These are phyloP conservation scores for Drosophila chauvacae DNA, from an alignment of 1,140 invertebrate species.

Conservation along the genomic window DNA sequence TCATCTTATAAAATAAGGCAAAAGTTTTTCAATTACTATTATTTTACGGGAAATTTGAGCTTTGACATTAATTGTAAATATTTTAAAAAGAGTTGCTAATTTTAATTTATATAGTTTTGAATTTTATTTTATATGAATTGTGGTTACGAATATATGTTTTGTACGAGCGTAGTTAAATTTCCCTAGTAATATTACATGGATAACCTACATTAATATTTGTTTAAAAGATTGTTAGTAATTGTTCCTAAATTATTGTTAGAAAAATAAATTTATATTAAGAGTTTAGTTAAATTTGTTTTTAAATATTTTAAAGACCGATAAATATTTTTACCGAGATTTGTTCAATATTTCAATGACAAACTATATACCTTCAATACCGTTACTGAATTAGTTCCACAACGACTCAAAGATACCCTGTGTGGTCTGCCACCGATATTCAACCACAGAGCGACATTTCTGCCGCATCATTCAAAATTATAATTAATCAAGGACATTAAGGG, in stretches of 20 bases:
- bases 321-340: background rate
- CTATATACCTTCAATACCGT: background rate
- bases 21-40: too few species aligned
- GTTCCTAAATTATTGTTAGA: too few species aligned
- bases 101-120: too few species aligned
- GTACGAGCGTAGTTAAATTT: background rate
- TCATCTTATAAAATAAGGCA: too few species aligned
- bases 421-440: constrained; percentile 44
- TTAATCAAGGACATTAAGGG: constrained; percentile 56
- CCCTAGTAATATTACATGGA: background rate
- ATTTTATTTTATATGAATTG: too few species aligned
- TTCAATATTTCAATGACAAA: background rate
- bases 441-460: constrained; percentile 41
- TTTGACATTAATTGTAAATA: background rate
- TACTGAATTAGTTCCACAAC: constrained; percentile 19
- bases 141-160: background rate
- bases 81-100: background rate
- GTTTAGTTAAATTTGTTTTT: background rate
- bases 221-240: too few species aligned
- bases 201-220: background rate
- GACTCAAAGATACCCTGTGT: constrained; percentile 43
- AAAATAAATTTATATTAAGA: background rate
- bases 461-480: constrained; percentile 45
- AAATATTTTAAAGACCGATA: too few species aligned
- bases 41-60: background rate